Evolutionary conservation across 2,113 vertebrate species (phyloP).

Genomic region (Xiphophorus maculatus): DNA sequence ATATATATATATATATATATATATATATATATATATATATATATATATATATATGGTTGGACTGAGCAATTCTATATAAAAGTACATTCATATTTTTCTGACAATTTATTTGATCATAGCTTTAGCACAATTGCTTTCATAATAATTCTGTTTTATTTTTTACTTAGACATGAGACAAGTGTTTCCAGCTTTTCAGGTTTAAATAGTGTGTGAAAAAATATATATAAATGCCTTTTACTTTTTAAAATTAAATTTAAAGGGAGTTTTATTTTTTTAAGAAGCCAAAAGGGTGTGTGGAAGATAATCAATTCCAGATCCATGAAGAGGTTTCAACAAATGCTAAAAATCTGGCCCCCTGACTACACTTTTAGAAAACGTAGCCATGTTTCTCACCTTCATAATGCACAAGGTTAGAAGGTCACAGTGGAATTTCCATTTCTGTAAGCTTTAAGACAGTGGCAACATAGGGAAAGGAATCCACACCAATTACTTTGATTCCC

Average conservation of each 20-base stretch:
- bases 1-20: too few species aligned
- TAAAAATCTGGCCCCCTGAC: slow-evolving; percentile 64
- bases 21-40: too few species aligned
- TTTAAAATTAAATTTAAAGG: slow-evolving; percentile 81
- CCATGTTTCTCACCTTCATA: slow-evolving; percentile 68
- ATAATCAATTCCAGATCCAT: slow-evolving; percentile 76
- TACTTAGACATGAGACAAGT: slow-evolving; percentile 39
- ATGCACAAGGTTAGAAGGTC: slow-evolving; percentile 74
- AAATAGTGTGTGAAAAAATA: slow-evolving; percentile 71
- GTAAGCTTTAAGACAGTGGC: slow-evolving; percentile 56
- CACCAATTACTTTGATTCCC: slow-evolving; percentile 64
- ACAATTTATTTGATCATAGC: not conserved
- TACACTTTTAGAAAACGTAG: slow-evolving; percentile 54
- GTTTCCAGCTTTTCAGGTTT: slow-evolving; percentile 70
- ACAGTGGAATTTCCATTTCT: slow-evolving; percentile 63
- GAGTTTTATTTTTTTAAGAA: slow-evolving; percentile 75
- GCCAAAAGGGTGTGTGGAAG: slow-evolving; percentile 74
- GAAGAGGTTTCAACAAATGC: slow-evolving; percentile 66
- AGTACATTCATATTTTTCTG: too few species aligned
- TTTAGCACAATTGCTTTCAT: slow-evolving; percentile 45
- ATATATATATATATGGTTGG: too few species aligned
- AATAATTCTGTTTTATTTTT: slow-evolving; percentile 52
- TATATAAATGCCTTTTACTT: slow-evolving; percentile 69
- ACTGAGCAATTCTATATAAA: too few species aligned
- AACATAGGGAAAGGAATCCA: slow-evolving; percentile 46